phyloP scores from a whole-genome alignment of 2,888 invertebrate genomes.

The Noctua pronuba region DNA sequence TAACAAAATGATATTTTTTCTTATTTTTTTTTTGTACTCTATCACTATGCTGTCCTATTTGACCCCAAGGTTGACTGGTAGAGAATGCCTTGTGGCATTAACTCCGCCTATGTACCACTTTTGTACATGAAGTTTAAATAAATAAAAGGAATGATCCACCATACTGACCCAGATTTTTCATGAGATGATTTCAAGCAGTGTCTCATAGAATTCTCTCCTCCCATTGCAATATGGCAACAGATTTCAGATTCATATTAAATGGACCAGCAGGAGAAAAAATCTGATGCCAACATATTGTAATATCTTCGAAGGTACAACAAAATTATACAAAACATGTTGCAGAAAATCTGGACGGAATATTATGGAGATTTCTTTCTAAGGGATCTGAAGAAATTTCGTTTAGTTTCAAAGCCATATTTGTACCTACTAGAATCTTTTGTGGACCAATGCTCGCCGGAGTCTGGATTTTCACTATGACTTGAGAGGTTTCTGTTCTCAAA shows the following conservation, averaged over 20 bases:
- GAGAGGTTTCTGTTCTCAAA: background rate
- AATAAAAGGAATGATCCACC: no score
- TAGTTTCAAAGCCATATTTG: background rate
- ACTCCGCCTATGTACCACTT: no score
- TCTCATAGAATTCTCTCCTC: background rate
- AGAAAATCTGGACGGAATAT: conserved; percentile 1
- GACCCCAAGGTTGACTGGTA: no score
- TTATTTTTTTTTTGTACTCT: no score
- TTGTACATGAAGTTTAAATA: no score
- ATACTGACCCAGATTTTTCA: background rate
- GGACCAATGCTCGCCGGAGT: background rate
- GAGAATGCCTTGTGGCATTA: no score
- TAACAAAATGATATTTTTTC: no score
- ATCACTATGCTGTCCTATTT: no score
- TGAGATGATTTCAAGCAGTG: background rate
- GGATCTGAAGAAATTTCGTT: background rate
- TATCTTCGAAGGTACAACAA: conserved; percentile 29
- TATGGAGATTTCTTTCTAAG: conserved; percentile 20
- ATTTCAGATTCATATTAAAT: conserved; percentile 8
- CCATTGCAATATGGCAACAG: background rate
- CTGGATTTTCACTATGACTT: background rate
- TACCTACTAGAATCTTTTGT: background rate
- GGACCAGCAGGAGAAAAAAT: background rate
- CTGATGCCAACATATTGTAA: conserved; percentile 26
- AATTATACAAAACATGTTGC: conserved; percentile 47